Evolutionary conservation across 2,888 invertebrate species (phyloP).

Genomic region (Epiblema foenella): DNA sequence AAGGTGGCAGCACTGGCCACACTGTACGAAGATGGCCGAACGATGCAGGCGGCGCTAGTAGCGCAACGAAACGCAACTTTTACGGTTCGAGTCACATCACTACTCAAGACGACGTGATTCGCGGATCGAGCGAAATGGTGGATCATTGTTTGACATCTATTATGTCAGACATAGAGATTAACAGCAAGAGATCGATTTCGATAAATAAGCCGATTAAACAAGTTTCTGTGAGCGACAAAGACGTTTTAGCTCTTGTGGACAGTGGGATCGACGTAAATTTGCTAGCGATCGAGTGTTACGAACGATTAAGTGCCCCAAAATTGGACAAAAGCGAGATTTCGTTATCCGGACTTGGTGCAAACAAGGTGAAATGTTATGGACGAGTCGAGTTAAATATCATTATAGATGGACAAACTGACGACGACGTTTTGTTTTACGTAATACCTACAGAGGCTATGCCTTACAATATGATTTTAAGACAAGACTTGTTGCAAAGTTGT

Average conservation of each 20-base stretch:
- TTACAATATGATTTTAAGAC: conserved; percentile 38
- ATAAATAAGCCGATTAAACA: neutral
- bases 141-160: neutral
- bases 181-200: neutral
- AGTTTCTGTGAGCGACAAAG: neutral
- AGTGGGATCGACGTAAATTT: neutral
- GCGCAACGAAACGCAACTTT: neutral
- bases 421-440: too few species aligned
- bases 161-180: neutral
- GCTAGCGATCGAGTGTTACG: neutral
- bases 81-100: neutral
- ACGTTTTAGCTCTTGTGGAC: neutral
- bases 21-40: neutral
- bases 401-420: too few species aligned
- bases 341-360: too few species aligned
- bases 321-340: neutral
- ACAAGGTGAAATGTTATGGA: too few species aligned
- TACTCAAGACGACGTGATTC: too few species aligned
- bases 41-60: neutral
- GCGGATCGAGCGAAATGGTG: neutral
- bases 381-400: too few species aligned
- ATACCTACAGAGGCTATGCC: conserved; percentile 25
- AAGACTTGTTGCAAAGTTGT: conserved; percentile 31
- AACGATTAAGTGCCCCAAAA: neutral
- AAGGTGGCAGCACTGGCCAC: conserved; percentile 1